Evolutionary conservation across 2,888 invertebrate species (phyloP).

Genomic region (Eupithecia vulgata): DNA sequence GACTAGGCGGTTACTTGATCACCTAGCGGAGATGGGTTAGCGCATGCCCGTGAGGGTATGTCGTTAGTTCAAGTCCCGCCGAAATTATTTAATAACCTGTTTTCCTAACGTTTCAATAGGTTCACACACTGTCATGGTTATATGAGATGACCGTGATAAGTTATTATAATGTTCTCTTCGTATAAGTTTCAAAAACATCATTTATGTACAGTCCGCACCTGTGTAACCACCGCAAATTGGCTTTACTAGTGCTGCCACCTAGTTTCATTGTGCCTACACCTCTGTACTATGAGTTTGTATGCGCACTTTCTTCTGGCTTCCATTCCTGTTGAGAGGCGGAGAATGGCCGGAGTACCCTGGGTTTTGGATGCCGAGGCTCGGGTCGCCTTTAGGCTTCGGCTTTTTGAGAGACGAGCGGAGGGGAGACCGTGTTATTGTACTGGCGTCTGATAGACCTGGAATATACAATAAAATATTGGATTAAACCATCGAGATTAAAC

Average conservation of each 20-base stretch:
- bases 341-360: conserved; percentile 92
- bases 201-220: neutral
- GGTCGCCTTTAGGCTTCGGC: conserved; percentile 83
- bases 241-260: neutral
- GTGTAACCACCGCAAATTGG: neutral
- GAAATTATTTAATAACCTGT: too few species aligned
- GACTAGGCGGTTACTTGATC: too few species aligned
- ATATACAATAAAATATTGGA: conserved; percentile 1
- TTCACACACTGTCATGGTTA: neutral
- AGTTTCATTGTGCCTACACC: conserved; percentile 69
- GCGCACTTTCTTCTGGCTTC: conserved; percentile 94
- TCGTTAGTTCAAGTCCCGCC: too few species aligned
- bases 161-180: neutral
- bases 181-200: neutral
- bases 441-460: conserved; percentile 71
- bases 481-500: too few species aligned
- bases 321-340: conserved; percentile 92
- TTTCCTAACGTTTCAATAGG: neutral
- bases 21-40: too few species aligned
- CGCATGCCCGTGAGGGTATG: too few species aligned
- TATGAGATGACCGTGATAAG: neutral
- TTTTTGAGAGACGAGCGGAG: conserved; percentile 92
- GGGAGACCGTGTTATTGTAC: conserved; percentile 76
- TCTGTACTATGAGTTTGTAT: conserved; percentile 97
- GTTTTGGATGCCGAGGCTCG: conserved; percentile 91